Base-by-base conservation (phyloP, 1,140 invertebrate species). In the Drosophila bipectinata region DNA sequence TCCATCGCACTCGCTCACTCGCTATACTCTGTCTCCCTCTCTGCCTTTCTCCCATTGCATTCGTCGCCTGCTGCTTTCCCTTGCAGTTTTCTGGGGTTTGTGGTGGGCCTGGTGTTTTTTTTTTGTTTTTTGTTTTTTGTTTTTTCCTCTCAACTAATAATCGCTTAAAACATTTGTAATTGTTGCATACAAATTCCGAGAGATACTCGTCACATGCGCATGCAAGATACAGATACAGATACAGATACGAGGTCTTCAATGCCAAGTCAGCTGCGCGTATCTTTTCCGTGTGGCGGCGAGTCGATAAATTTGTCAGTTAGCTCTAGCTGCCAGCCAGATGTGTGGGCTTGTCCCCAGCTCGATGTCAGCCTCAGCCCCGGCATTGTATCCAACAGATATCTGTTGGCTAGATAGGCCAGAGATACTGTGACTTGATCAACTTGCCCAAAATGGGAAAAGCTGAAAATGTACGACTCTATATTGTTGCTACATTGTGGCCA, bases 221-320 rank as follows among this genome's bases (percentile, higher is more conserved):
- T 56, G 67, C 59, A 61, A 67, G 37, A 6, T 57, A 63, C 34
- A 61, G 52, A 53, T 68, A 64, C 64, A 72, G 51, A 55, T 55
- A 51, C 47, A 76, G 61, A 60, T 72, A 69, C 55, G 58, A 14
- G 55, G 57, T 61, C 69, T 56, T 87, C 82, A 85, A 85, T 85
- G 82, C 79, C 83, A 85, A 85, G 78, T 85, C 83, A 78, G 66
- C 78, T 78, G 78, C 82, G 74, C 79, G 75, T 88, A 76, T 82
- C 83, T 85, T 81, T 85, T 82, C 83, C 82, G 82, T 87, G 83
- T 64, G 63, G 63, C 77, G 69, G 79, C 78, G 58, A 87, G 74
- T 85, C 82, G 80, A 87, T 85, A 85, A 64, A 87, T 75, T 81
- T 87, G 74, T 75, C 79, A 77, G 64, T 39, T 61, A 57, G 56